Conservation (phyloP, 2,888 invertebrate species). For the Pristionchus mayeri region DNA sequence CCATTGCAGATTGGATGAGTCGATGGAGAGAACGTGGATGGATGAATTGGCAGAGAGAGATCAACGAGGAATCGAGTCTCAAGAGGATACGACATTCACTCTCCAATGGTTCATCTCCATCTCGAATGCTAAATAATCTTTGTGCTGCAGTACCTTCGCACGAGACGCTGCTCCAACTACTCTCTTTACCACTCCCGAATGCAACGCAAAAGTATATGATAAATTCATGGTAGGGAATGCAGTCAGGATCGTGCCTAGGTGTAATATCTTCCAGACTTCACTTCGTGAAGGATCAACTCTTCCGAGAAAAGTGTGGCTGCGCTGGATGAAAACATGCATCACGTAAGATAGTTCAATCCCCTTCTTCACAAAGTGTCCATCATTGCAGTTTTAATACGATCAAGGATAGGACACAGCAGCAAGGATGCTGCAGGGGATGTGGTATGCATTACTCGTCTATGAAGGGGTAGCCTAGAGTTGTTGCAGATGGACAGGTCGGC, state of each 20-base stretch:
- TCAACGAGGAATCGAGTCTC: not conserved
- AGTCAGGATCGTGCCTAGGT: not conserved
- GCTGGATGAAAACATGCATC: not conserved
- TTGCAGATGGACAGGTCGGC: not conserved
- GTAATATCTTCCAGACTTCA: not conserved
- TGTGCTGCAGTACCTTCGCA: not conserved
- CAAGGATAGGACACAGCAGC: not conserved
- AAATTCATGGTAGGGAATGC: not conserved
- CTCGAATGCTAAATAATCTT: not conserved
- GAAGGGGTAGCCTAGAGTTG: not conserved
- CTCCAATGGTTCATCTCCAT: not conserved
- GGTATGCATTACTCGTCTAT: not conserved
- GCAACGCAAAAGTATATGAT: not conserved
- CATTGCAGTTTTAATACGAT: not conserved
- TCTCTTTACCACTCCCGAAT: too few relatives aligned
- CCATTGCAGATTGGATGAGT: not conserved
- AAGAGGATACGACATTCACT: not conserved
- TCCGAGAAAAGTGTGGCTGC: not conserved
- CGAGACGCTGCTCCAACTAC: not conserved
- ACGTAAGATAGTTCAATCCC: not conserved
- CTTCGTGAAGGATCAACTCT: not conserved
- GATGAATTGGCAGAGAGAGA: constrained; percentile 24
- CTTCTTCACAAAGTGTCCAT: too few relatives aligned
- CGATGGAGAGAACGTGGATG: not conserved
- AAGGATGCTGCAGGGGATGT: not conserved